Evolutionary conservation across 1,140 invertebrate species (phyloP).

Genomic region (Brachionus asplanchnoidis): DNA sequence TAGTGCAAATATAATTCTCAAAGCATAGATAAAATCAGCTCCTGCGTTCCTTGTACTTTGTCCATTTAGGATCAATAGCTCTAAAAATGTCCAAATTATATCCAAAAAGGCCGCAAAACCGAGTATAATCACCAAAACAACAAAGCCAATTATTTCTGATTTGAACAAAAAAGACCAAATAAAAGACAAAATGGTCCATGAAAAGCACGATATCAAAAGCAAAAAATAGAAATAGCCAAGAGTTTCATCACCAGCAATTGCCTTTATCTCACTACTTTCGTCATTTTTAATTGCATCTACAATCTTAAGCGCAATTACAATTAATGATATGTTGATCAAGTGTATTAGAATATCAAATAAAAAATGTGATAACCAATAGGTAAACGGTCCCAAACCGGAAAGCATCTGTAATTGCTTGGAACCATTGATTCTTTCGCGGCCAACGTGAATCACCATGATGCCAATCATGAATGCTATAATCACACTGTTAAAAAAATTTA

Average conservation of each 20-base stretch:
- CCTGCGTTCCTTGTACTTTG: background rate
- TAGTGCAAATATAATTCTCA: slow-evolving; percentile 19
- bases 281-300: slow-evolving; percentile 21
- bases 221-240: slow-evolving; percentile 39
- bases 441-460: slow-evolving; percentile 47
- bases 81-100: slow-evolving; percentile 34
- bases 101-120: slow-evolving; percentile 36
- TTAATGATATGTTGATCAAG: slow-evolving; percentile 31
- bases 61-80: slow-evolving; percentile 10
- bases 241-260: slow-evolving; percentile 31
- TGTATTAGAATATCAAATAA: slow-evolving; percentile 48
- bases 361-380: slow-evolving; percentile 60
- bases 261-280: background rate
- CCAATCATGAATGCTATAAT: slow-evolving; percentile 28
- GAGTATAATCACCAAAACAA: slow-evolving; percentile 2
- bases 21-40: background rate
- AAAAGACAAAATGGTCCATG: slow-evolving; percentile 3
- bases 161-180: slow-evolving; percentile 42
- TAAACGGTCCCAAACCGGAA: slow-evolving; percentile 18
- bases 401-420: slow-evolving; percentile 39
- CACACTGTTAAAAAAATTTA: slow-evolving; percentile 28
- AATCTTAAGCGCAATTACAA: slow-evolving; percentile 32
- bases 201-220: background rate
- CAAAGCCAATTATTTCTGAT: slow-evolving; percentile 40
- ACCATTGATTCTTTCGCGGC: slow-evolving; percentile 46